Evolutionary conservation across 2,888 invertebrate species (phyloP).

Genomic region (Agrotis puta): DNA sequence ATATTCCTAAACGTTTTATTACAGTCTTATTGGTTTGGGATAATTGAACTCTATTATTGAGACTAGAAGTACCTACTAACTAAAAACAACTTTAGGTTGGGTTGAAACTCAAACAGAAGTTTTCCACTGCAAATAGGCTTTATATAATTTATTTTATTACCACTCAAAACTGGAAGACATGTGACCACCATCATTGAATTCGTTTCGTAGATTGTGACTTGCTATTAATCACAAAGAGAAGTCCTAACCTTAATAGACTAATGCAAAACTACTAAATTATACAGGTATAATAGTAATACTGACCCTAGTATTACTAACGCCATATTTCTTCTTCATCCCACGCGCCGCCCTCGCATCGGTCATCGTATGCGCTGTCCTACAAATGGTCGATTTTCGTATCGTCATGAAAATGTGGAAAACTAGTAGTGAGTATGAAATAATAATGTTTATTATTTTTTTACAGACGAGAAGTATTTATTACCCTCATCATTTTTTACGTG

Average conservation of each 20-base stretch:
- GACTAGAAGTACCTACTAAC: too few relatives aligned
- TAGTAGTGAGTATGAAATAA: slow-evolving; percentile 87
- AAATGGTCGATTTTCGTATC: slow-evolving; percentile 93
- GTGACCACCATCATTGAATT: neutral
- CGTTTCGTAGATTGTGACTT: neutral
- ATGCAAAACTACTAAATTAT: neutral
- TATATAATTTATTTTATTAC: too few relatives aligned
- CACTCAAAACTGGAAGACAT: neutral
- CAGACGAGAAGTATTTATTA: too few relatives aligned
- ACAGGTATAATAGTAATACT: slow-evolving; percentile 93
- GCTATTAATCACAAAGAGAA: neutral
- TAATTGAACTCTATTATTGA: slow-evolving; percentile 1
- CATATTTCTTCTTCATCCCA: slow-evolving; percentile 94
- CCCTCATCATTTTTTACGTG: neutral
- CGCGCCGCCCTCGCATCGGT: slow-evolving; percentile 93
- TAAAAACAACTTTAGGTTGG: neutral
- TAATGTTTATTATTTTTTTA: neutral
- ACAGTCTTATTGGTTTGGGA: slow-evolving; percentile 5
- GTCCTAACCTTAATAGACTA: neutral
- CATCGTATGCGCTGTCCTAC: slow-evolving; percentile 94
- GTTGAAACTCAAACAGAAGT: too few relatives aligned
- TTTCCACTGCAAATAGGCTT: too few relatives aligned
- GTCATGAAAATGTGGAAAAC: slow-evolving; percentile 92
- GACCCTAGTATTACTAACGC: slow-evolving; percentile 93
- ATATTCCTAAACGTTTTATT: neutral